Evolutionary conservation across 2,113 vertebrate species (phyloP), one percentile per base, ranked within the genome.

Genomic region (Phasianus colchicus): DNA sequence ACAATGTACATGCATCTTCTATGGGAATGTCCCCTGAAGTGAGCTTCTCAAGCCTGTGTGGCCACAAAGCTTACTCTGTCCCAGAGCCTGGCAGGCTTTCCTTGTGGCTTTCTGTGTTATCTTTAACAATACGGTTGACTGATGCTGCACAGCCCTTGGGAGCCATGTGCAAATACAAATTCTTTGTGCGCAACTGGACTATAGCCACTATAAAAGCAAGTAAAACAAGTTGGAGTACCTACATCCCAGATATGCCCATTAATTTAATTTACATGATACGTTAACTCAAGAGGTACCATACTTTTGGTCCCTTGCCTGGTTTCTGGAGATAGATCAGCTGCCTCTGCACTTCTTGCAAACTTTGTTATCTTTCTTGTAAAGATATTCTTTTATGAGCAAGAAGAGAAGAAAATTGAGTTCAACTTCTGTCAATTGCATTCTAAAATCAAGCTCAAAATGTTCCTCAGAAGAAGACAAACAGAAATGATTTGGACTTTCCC

Each of bases 361-460:
- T 79, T 76, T 78, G 4, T 83, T 75, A 10, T 45, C 63, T 66
- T 83, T 61, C n/a, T 61, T 74, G 25, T 67, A 81, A 86, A 64
- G 32, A 52, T 78, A 54, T 5, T 84, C 52, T 78, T 11, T 25
- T 50, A 81, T 42, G 25, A 82, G 9, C 36, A 83, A 95, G 88
- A 86, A 81, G 16, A 85, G 32, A 65, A 20, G 45, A 69, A 74
- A 77, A 60, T 19, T n/a, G 86, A 38, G 57, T n/a, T 92, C 93
- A 60, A 66, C 55, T 85, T n/a, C 29, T 88, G 11, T 60, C 43
- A 30, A 86, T 92, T 93, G 85, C 81, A 83, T 90, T 65, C 57
- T 77, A 30, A 94, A 86, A 90, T 83, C 84, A 95, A 95, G 45
- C 34, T 86, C n/a, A 30, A 13, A 82, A 15, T 82, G 32, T 94